A percentile compares a stretch with the other conserved stretches of the same genome.
Conservation (phyloP, 92 coral and sea anemone species). For the Epizoanthus stellaris region DNA sequence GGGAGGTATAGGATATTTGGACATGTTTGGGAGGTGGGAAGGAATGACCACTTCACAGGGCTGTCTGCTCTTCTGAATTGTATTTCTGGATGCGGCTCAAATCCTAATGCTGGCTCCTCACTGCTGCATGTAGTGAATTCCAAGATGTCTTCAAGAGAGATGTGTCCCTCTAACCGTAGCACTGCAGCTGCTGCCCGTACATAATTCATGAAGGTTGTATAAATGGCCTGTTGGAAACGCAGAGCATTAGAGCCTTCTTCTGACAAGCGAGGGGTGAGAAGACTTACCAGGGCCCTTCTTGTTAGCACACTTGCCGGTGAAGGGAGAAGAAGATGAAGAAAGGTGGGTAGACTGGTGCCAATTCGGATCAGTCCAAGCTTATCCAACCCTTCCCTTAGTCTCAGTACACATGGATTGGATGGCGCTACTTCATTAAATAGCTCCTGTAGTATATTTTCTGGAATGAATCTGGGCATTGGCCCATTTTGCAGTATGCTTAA, state of each 20-base stretch:
- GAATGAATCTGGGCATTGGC: slow-evolving; percentile 35
- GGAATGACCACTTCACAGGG: slow-evolving; percentile 37
- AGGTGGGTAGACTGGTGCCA: slow-evolving; percentile 36
- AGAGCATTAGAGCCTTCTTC: slow-evolving; percentile 44
- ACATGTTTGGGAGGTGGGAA: slow-evolving; percentile 49
- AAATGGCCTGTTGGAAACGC: slow-evolving; percentile 24
- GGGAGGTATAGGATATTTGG: slow-evolving; percentile 37
- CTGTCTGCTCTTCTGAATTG: slow-evolving; percentile 23
- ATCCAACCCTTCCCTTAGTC: slow-evolving; percentile 38
- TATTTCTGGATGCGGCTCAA: slow-evolving; percentile 34
- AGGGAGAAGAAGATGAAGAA: slow-evolving; percentile 30
- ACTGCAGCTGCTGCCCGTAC: background rate
- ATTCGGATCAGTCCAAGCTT: slow-evolving; percentile 44
- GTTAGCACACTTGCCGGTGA: slow-evolving; percentile 31
- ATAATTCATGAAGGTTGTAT: slow-evolving; percentile 39
- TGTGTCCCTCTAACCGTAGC: no score
- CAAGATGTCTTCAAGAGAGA: no score
- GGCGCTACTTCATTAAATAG: background rate
- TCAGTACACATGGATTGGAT: background rate
- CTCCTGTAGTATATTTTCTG: slow-evolving; percentile 37
- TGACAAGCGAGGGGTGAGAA: slow-evolving; percentile 34
- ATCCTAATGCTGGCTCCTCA: slow-evolving; percentile 46
- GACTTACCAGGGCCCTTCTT: slow-evolving; percentile 42
- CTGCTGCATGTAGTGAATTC: background rate
- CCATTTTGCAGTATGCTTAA: slow-evolving; percentile 48